phyloP scores from a whole-genome alignment of 2,797 vertebrate species.

The Notolabrus celidotus region DNA sequence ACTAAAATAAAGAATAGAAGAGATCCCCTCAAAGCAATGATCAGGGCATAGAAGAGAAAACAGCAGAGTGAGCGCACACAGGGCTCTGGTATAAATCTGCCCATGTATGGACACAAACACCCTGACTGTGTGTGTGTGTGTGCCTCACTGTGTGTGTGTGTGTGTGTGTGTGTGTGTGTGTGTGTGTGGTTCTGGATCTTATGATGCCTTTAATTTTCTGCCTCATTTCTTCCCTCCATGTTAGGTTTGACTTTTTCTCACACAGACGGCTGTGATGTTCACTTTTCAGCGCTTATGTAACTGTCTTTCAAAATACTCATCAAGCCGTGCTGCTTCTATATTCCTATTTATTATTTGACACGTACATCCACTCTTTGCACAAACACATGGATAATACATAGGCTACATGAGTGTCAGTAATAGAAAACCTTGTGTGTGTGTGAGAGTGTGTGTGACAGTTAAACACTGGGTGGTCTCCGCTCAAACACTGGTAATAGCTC shows the following conservation, averaged over 20 bases:
- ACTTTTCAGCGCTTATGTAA: constrained; percentile 9
- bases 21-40: constrained; percentile 16
- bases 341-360: neutral
- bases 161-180: constrained; percentile 23
- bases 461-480: constrained; percentile 78
- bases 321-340: neutral
- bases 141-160: constrained; percentile 27
- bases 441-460: constrained; percentile 50
- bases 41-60: constrained; percentile 32
- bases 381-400: too few relatives aligned
- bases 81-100: constrained; percentile 67
- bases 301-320: constrained; percentile 3
- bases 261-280: constrained; percentile 30
- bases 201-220: constrained; percentile 77
- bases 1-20: constrained; percentile 19
- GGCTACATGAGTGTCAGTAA: constrained; percentile 27
- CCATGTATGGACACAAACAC: constrained; percentile 81
- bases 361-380: constrained; percentile 2
- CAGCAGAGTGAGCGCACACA: constrained; percentile 57
- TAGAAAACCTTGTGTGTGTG: constrained; percentile 32
- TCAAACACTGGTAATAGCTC: constrained; percentile 56
- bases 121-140: constrained; percentile 10
- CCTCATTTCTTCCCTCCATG: constrained; percentile 67
- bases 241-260: constrained; percentile 57
- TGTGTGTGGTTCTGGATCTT: constrained; percentile 54